Conservation (phyloP, 2,888 invertebrate genomes). For the Agrotis ipsilon region DNA sequence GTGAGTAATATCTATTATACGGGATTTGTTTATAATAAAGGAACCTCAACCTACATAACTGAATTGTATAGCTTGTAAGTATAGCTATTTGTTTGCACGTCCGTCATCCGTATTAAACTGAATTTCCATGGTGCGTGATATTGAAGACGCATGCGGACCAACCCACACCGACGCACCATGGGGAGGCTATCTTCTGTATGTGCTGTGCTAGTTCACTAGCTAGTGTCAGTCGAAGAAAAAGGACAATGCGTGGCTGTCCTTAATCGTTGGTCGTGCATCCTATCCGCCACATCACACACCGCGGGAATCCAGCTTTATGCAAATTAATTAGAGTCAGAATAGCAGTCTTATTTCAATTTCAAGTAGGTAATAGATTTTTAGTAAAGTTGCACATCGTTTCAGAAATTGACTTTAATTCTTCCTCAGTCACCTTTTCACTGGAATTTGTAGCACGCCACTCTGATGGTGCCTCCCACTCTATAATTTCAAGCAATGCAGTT, state of each 20-base stretch:
- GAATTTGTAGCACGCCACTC: neutral
- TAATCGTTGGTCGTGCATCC: too few species aligned
- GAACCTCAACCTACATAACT: neutral
- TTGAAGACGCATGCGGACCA: too few species aligned
- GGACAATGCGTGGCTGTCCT: too few species aligned
- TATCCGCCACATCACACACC: too few species aligned
- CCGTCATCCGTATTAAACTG: neutral
- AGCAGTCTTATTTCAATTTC: neutral
- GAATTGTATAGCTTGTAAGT: neutral
- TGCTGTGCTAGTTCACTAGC: too few species aligned
- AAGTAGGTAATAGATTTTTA: neutral
- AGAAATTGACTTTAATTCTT: neutral
- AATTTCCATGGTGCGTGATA: too few species aligned
- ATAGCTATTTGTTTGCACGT: neutral
- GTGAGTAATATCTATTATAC: neutral
- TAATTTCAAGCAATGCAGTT: neutral
- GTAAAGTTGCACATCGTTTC: neutral
- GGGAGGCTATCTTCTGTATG: too few species aligned
- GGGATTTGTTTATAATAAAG: neutral
- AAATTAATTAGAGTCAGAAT: neutral
- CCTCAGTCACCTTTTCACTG: neutral
- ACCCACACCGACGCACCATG: too few species aligned
- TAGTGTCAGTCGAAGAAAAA: too few species aligned
- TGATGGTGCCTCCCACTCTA: neutral
- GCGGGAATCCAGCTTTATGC: neutral